Base-by-base conservation (phyloP, 2,888 invertebrate genomes). In the Alloscopus bannaensis region DNA sequence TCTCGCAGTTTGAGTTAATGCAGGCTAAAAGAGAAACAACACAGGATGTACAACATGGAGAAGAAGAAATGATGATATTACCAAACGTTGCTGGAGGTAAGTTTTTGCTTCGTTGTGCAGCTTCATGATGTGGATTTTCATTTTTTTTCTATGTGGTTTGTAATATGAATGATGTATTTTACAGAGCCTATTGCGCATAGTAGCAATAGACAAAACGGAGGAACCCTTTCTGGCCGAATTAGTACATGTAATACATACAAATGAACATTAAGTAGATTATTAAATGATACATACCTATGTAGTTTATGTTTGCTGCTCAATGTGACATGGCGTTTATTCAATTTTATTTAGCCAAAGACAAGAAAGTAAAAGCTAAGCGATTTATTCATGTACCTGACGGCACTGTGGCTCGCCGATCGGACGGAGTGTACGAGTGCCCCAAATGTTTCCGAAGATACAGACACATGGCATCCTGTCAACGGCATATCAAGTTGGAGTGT, bases 341-440 rank as follows among this genome's bases (percentile, higher is more conserved):
- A 18, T 26, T 8, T 55, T 26, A 22, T 3, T 52, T 52, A 66
- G 65, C 75, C 6, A 75, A 75, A 66, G 75, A 75, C 36, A 65
- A 65, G 47, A 75, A 75, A 26, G 20, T 18, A n/a, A 75, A 75
- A 22, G 50, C 75, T 26, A 75, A 75, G 29, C 50, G 75, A 59
- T 75, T 75, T 28, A 65, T 75, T 36, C 75, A 75, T 42, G 75
- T 75, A 75, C 75, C 75, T 75, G 75, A 75, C 52, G 75, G 66
- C 13, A 45, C 71, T 3, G 71, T 71, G 16, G 47, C 60, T 20
- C 50, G 65, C 24, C 75, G 75, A 11, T 75, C 75, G 0, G 71
- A 72, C 47, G 72, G 72, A 28, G 75, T 75, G 11, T 75, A 75
- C 42, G 75, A 75, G 26, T 75, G 75, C 26, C 75, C 75, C 18